Conservation (phyloP, 2,113 vertebrate genomes). For the Hassar affinis region DNA sequence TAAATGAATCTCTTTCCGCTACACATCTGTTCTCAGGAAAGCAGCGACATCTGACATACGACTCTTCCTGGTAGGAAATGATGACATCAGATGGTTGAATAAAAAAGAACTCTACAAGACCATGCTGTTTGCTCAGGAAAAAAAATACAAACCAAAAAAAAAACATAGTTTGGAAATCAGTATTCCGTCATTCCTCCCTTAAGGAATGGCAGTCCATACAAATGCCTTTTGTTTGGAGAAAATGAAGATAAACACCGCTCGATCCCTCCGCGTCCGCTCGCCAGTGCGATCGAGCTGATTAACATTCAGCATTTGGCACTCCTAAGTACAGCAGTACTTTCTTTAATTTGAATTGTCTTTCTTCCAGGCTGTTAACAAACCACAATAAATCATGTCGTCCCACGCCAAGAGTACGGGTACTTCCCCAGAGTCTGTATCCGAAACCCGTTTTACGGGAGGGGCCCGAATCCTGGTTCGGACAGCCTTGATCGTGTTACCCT, state of each 20-base stretch:
- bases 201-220: not conserved
- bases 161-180: conserved; percentile 7
- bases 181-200: not conserved
- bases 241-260: conserved; percentile 25
- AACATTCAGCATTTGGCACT: conserved; percentile 37
- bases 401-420: conserved; percentile 3
- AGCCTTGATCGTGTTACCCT: conserved; percentile 41
- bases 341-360: conserved; percentile 27
- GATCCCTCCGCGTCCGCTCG: not conserved
- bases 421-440: conserved; percentile 14
- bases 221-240: conserved; percentile 13
- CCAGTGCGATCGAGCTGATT: conserved; percentile 23
- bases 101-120: not conserved
- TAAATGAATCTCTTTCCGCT: not conserved
- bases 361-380: conserved; percentile 24
- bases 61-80: not conserved
- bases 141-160: not conserved
- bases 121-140: not conserved
- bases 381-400: conserved; percentile 30
- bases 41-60: not conserved
- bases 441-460: not conserved
- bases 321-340: conserved; percentile 16
- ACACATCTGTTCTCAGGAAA: not conserved
- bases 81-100: conserved; percentile 16
- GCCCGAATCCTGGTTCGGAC: conserved; percentile 24